Base-by-base conservation (phyloP, 2,888 invertebrate species). In the Thymelicus acteon region DNA sequence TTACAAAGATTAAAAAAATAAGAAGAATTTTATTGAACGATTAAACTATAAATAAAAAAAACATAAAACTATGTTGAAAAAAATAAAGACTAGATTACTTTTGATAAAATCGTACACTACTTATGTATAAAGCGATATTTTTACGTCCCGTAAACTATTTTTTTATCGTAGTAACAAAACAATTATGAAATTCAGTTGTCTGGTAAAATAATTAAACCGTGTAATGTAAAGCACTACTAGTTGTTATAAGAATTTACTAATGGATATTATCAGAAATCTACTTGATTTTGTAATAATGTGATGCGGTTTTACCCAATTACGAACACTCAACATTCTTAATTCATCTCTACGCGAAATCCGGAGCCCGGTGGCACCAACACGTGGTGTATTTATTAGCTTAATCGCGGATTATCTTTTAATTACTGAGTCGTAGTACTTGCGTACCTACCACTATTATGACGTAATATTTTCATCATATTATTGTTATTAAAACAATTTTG, bases 301-400 rank as follows among this genome's bases (percentile, higher is more conserved):
- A 65, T 57, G 52, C 54, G 13, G 60, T 67, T 47, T 61, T 61
- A 47, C 31, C 62, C 15, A 62, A 62, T 68, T 62, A 68, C 47
- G 49, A 40, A 57, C 47, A 68, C 47, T 19, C 10, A 31, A 48
- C 61, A 69, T 69, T 63, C 68, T 63, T 69, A 69, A 47, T 63
- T 57, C 54, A 63, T 69, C 39, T 69, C 62, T 62, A 63, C 62
- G 60, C 44, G 60, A 70, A 72, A 70, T 58, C 44, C 60, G 19
- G 54, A 61, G 62, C 44, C 64, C 72, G 39, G 63, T 65, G 47
- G 31, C 73, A 75, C 73, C 74, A 60, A 73, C 40, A 60, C 64
- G 70, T 63, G 7, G 4, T 44, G 44, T 44, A 66, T 24, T 60
- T 44, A 66, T 24, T 60, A 54, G 49, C 54, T 40, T 72, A 52